Percentiles rank a stretch among this genome's conserved stretches.
Evolutionary conservation across 1,140 invertebrate species (phyloP).

Genomic region (Homarus americanus): DNA sequence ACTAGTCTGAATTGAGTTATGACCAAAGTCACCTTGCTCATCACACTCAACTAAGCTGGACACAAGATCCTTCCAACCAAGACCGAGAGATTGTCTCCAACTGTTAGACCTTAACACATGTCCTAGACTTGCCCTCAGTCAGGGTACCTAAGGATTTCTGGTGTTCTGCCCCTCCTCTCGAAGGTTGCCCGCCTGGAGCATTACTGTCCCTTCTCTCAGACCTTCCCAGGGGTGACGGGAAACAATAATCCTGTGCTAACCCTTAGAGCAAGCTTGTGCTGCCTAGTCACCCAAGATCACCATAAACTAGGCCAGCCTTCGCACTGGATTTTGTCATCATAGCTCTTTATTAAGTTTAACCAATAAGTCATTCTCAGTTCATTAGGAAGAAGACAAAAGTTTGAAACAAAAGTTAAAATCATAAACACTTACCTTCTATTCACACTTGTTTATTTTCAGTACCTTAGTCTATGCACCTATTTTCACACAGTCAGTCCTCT

Average conservation of each 20-base stretch:
- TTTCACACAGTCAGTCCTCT: no score
- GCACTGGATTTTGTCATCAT: slow-evolving; percentile 42
- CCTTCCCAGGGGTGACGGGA: slow-evolving; percentile 53
- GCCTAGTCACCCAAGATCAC: slow-evolving; percentile 44
- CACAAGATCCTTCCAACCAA: slow-evolving; percentile 60
- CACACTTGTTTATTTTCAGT: no score
- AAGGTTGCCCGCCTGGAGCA: slow-evolving; percentile 58
- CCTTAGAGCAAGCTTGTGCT: slow-evolving; percentile 66
- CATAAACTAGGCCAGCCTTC: slow-evolving; percentile 27
- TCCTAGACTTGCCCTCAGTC: slow-evolving; percentile 24
- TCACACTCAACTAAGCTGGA: slow-evolving; percentile 66
- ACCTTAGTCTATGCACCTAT: no score
- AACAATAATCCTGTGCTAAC: not conserved
- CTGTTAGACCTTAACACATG: slow-evolving; percentile 7
- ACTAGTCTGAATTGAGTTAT: slow-evolving; percentile 71
- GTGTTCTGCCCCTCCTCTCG: slow-evolving; percentile 58
- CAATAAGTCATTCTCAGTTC: no score
- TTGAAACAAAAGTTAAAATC: no score
- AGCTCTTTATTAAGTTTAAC: no score
- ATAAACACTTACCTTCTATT: no score
- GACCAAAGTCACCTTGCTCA: slow-evolving; percentile 54
- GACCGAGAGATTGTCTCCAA: slow-evolving; percentile 6
- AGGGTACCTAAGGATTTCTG: slow-evolving; percentile 46
- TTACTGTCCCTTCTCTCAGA: slow-evolving; percentile 59
- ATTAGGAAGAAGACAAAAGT: no score